Evolutionary conservation across 2,113 vertebrate genomes (phyloP).

Genomic region (Podarcis cretensis): DNA sequence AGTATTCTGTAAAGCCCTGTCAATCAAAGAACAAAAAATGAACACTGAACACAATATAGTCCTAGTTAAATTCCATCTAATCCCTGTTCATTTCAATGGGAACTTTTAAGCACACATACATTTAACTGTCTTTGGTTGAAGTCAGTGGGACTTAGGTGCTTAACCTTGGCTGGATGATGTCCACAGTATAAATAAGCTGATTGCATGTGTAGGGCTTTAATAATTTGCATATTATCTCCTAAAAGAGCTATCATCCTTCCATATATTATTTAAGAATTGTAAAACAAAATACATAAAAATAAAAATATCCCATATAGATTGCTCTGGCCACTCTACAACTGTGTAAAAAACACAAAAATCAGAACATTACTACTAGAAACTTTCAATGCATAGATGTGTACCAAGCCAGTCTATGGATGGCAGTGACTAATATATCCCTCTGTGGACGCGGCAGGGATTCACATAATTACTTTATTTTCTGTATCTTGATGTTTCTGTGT

Average conservation of each 20-base stretch:
- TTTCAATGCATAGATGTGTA: too few species aligned
- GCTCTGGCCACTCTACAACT: too few species aligned
- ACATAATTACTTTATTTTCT: background rate
- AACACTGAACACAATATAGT: background rate
- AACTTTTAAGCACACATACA: background rate
- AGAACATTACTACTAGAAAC: too few species aligned
- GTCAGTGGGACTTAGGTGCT: background rate
- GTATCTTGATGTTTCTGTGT: background rate
- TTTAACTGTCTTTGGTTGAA: background rate
- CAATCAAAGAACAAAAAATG: background rate
- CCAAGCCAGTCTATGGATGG: too few species aligned
- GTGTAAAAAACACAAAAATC: too few species aligned
- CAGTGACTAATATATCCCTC: too few species aligned
- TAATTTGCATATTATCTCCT: background rate
- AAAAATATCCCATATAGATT: too few species aligned
- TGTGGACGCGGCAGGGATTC: background rate
- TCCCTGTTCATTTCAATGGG: background rate
- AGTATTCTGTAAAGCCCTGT: background rate
- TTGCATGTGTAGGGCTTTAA: background rate
- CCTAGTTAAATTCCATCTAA: background rate
- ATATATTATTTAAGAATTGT: too few species aligned
- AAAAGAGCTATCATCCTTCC: background rate
- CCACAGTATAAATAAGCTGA: background rate
- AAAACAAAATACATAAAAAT: background rate
- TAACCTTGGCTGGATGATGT: background rate